These are phyloP conservation scores for Cryptosula pallasiana DNA, from an alignment of 2,888 invertebrate genomes.

Conservation along the genomic window DNA sequence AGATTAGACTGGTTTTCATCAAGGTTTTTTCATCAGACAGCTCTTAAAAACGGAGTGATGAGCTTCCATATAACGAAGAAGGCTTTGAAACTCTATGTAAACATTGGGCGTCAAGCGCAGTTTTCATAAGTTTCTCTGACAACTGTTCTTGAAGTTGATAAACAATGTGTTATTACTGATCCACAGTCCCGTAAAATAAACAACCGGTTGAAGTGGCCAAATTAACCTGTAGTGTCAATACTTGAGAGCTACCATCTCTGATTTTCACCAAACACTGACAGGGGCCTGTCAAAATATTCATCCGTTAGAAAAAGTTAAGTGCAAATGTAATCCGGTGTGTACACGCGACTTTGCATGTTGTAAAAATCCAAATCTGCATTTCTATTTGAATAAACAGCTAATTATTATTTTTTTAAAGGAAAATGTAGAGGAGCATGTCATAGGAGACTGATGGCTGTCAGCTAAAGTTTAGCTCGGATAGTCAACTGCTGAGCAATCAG, in stretches of 20 bases:
- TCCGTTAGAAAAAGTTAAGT: neutral
- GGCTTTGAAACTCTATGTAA: slow-evolving; percentile 24
- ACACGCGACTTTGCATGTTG: no score
- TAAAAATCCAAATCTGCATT: no score
- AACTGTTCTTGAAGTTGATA: slow-evolving; percentile 23
- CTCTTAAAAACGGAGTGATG: slow-evolving; percentile 21
- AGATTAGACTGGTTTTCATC: slow-evolving; percentile 23
- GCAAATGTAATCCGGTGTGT: no score
- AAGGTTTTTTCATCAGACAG: slow-evolving; percentile 18
- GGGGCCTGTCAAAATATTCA: neutral
- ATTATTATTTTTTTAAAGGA: no score
- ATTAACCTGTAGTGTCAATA: slow-evolving; percentile 24
- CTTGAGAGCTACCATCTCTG: slow-evolving; percentile 11
- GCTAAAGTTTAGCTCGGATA: neutral
- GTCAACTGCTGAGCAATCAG: neutral
- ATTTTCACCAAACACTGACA: neutral
- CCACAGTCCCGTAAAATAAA: slow-evolving; percentile 22
- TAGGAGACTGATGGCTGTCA: no score
- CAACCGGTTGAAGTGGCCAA: slow-evolving; percentile 22
- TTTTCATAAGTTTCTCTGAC: slow-evolving; percentile 23
- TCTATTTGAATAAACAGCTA: no score
- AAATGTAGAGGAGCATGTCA: no score
- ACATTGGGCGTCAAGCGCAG: slow-evolving; percentile 22
- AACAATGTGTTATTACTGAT: slow-evolving; percentile 24
- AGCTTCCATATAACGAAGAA: slow-evolving; percentile 19